Evolutionary conservation across 1,140 invertebrate species (phyloP).

Genomic region (Zaprionus vittiger): DNA sequence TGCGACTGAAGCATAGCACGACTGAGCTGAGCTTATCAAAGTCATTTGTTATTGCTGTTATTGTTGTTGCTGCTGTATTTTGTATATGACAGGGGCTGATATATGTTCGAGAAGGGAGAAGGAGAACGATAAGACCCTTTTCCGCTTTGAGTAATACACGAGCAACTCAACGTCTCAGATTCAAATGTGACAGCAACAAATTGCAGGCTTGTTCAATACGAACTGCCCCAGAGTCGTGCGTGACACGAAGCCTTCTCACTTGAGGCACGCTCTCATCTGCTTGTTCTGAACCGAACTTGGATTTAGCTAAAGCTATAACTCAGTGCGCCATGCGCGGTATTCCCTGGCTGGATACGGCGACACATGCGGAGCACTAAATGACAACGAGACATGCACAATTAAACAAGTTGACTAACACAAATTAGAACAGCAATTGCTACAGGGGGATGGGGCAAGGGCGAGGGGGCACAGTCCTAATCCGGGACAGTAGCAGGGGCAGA

Average conservation of each 20-base stretch:
- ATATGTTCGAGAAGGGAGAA: neutral
- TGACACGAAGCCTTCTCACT: neutral
- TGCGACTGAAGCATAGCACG: neutral
- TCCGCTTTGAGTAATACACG: neutral
- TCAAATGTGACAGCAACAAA: neutral
- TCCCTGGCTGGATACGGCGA: conserved; percentile 31
- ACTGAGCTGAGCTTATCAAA: neutral
- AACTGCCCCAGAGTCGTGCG: neutral
- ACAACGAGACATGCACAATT: conserved; percentile 77
- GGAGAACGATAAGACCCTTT: neutral
- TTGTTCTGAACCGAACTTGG: neutral
- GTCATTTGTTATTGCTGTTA: neutral
- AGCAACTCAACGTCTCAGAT: neutral
- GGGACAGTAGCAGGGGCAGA: conserved; percentile 30
- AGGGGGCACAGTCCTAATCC: conserved; percentile 40
- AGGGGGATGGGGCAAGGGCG: neutral
- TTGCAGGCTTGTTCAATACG: neutral
- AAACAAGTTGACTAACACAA: conserved; percentile 66
- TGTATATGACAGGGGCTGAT: neutral
- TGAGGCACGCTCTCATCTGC: conserved; percentile 1
- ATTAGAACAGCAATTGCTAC: conserved; percentile 45
- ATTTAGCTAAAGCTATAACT: conserved; percentile 31
- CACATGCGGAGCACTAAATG: conserved; percentile 56
- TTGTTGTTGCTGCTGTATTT: neutral
- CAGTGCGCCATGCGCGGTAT: conserved; percentile 26